Base-by-base conservation (phyloP, 2,888 invertebrate species). In the Ophion ventricosus region DNA sequence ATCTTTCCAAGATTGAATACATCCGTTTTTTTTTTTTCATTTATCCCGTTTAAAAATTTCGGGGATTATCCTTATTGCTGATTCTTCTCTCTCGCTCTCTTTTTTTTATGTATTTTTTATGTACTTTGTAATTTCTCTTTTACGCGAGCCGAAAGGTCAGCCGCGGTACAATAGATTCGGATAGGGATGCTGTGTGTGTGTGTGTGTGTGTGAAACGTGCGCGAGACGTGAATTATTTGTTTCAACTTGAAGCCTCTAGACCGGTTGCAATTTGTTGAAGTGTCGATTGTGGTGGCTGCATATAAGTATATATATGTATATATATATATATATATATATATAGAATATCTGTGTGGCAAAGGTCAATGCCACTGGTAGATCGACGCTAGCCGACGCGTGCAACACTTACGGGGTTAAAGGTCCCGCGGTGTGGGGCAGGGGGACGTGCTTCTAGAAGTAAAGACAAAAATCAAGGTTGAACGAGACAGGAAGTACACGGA, bases 361-460 rank as follows among this genome's bases (percentile, higher is more conserved):
- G 84, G 80, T 84, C 84, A 84, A 84, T 84, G 80, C 80, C 84
- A 84, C 81, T 61, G 84, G 64, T 63, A 57, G 40, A 57, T 75
- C 61, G 80, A 43, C 73, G 72, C 59, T 61, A 63, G 70, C 69
- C 69, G 74, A 72, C 73, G 77, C 81, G 84, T 84, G 84, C 81
- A 84, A 75, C 84, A 84, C 81, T 84, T 84, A 81, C 70, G 63
- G 81, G 81, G 81, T 81, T 69, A 81, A 59, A 75, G 84, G 81
- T 84, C 74, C 43, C 63, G 17, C 61, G 57, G 56, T 74, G 67
- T 11, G 8, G 10, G 23, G 23, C 11, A 7, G 23, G 72, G 63
- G 63, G 56, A 70, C 70, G 64, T 73, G 57, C 57, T 78, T 78
- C 70, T 81, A 78, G 77, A 74, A 25, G 81, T 79, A 83, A 84